Base-by-base conservation (phyloP, 2,797 vertebrate species). In the Poeciliopsis gracilis region DNA sequence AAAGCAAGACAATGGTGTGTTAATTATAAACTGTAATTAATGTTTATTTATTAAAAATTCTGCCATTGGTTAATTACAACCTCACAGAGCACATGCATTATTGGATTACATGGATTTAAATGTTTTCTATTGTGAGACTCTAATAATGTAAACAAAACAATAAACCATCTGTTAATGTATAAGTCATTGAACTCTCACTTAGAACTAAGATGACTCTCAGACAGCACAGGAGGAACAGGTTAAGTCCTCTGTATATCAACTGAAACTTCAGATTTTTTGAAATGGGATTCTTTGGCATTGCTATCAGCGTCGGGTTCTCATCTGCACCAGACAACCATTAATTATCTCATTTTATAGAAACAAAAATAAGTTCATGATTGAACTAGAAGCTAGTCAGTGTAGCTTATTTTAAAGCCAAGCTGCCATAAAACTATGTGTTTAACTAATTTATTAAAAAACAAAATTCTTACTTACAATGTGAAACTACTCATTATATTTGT, bases 61-160 rank as follows among this genome's bases (percentile, higher is more conserved):
- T 45, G 41, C 12, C 25, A 45, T 70, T 70, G 67, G 67, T n/a
- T 45, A 8, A 70, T 70, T 45, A 45, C 36, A 41, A 45, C 5
- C 38, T 69, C 38, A 41, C 23, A 43, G 12, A 70, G 10, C 5
- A 70, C 67, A 43, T 70, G 41, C 12, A 70, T 70, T 13, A 43
- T 43, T 69, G 5, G 66, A 69, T 69, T 70, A 28, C 41, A 70
- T n/a, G 25, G 41, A 45, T 70, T 70, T 43, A 70, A 70, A 49
- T 51, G 41, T 43, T 70, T 70, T 70, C 30, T 53, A 11, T 25
- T 73, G 47, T 73, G 18, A 43, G 55, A 66, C 51, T 72, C 59
- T 33, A 73, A 73, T 36, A 51, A 73, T 73, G 47, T 73, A 51
- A 53, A 70, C 41, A 69, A 69, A 69, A n/a, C 41, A 43, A n/a